These are phyloP conservation scores for Trichogramma dendrolimi DNA, from an alignment of 2,888 invertebrate species.

Conservation along the genomic window DNA sequence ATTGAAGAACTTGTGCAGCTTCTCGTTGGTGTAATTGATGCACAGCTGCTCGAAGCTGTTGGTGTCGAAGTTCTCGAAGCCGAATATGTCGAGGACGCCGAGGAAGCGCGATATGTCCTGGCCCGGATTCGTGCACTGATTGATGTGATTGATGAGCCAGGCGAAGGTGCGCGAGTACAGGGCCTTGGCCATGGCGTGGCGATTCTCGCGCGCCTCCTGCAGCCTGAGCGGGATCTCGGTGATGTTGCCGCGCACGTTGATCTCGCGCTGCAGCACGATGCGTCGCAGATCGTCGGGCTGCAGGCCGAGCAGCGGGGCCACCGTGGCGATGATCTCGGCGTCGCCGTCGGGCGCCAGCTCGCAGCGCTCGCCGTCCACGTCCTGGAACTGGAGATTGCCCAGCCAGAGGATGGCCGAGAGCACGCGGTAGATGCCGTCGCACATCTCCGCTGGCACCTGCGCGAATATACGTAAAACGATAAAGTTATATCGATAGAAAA, in stretches of 20 bases:
- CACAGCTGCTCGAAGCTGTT: constrained; percentile 91
- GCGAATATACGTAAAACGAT: constrained; percentile 41
- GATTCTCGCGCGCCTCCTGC: constrained; percentile 85
- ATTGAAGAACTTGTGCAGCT: constrained; percentile 92
- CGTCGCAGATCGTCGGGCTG: constrained; percentile 71
- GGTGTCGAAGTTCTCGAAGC: constrained; percentile 86
- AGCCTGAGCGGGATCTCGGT: constrained; percentile 86
- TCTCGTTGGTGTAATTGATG: constrained; percentile 92
- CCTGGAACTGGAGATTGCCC: constrained; percentile 80
- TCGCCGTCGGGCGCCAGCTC: constrained; percentile 66
- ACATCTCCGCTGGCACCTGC: constrained; percentile 79
- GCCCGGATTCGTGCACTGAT: constrained; percentile 86
- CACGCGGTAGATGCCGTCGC: constrained; percentile 84
- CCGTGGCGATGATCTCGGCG: constrained; percentile 67
- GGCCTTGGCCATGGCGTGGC: constrained; percentile 91
- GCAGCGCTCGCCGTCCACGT: constrained; percentile 82
- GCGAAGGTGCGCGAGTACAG: constrained; percentile 85
- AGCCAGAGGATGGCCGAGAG: constrained; percentile 86
- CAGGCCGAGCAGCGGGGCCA: constrained; percentile 71
- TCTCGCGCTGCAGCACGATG: constrained; percentile 74
- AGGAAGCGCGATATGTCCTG: constrained; percentile 74
- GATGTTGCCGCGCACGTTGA: constrained; percentile 87
- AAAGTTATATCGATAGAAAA: not conserved
- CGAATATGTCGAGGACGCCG: constrained; percentile 89
- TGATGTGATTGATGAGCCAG: constrained; percentile 89